Evolutionary conservation across 2,888 invertebrate genomes (phyloP).

Genomic region (Volucella inflata): DNA sequence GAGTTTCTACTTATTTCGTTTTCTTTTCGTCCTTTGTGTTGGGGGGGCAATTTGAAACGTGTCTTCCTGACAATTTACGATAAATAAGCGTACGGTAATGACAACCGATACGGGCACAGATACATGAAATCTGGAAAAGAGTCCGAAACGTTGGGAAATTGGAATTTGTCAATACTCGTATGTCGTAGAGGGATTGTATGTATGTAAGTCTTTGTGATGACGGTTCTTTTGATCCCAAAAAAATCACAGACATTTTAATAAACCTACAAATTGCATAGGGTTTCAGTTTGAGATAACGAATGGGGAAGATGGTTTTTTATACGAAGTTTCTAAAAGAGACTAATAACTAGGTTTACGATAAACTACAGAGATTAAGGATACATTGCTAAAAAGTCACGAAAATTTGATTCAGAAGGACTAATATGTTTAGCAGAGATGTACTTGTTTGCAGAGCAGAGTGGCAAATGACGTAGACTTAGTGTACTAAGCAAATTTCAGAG

Average conservation of each 20-base stretch:
- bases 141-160: constrained; percentile 19
- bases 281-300: not conserved
- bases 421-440: not conserved
- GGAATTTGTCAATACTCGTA: constrained; percentile 12
- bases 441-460: too few species aligned
- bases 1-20: constrained; percentile 34
- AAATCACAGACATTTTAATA: not conserved
- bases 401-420: not conserved
- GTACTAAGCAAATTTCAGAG: too few species aligned
- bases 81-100: constrained; percentile 49
- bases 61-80: constrained; percentile 74
- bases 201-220: constrained; percentile 15
- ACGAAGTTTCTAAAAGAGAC: not conserved
- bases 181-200: not conserved
- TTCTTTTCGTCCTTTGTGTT: not conserved
- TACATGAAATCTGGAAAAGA: constrained; percentile 55
- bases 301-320: not conserved
- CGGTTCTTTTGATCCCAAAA: constrained; percentile 26
- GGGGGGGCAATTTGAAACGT: constrained; percentile 65
- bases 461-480: too few species aligned
- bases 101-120: too few species aligned
- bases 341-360: constrained; percentile 3
- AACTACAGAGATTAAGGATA: not conserved
- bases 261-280: constrained; percentile 1
- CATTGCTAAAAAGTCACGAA: not conserved